Percentiles rank a stretch among this genome's conserved stretches.
phyloP scores from a whole-genome alignment of 2,888 invertebrate species.

The Agonopterix alstromeriana region DNA sequence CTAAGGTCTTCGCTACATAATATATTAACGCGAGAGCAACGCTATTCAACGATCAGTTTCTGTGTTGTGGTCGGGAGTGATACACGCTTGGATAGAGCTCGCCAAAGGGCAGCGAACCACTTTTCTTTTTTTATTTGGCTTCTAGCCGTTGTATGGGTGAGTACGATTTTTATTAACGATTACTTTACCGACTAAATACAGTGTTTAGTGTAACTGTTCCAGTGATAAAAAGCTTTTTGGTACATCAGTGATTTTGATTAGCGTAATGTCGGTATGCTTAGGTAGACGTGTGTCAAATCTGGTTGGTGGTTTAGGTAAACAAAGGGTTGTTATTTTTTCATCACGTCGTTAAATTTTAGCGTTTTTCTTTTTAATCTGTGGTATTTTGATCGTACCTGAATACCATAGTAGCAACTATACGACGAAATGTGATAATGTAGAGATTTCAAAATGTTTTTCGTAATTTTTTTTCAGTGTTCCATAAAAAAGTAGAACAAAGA shows the following conservation, averaged over 20 bases:
- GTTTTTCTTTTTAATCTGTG: not conserved
- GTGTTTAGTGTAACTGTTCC: not conserved
- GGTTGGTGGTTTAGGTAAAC: conserved; percentile 2
- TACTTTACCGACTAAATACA: not conserved
- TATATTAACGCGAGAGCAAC: conserved; percentile 51
- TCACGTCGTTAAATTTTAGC: not conserved
- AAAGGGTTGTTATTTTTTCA: conserved; percentile 1
- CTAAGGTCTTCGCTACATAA: conserved; percentile 9
- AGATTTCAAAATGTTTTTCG: not conserved
- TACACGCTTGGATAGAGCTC: conserved; percentile 55
- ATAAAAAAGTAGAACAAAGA: not conserved
- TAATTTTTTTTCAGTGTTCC: not conserved
- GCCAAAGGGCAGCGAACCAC: conserved; percentile 50
- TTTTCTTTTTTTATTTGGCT: conserved; percentile 77
- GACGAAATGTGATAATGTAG: not conserved
- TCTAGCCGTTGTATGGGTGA: conserved; percentile 78
- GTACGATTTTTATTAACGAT: conserved; percentile 19
- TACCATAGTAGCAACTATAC: not conserved
- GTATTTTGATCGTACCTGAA: not conserved
- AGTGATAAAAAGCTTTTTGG: not conserved
- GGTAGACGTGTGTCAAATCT: not conserved
- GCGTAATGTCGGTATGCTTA: too few species aligned
- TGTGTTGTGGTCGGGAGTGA: conserved; percentile 44
- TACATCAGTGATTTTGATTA: not conserved
- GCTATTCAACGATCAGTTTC: conserved; percentile 61